Base-by-base conservation (phyloP, 2,888 invertebrate species). In the Vannuccia rotundouncinata region DNA sequence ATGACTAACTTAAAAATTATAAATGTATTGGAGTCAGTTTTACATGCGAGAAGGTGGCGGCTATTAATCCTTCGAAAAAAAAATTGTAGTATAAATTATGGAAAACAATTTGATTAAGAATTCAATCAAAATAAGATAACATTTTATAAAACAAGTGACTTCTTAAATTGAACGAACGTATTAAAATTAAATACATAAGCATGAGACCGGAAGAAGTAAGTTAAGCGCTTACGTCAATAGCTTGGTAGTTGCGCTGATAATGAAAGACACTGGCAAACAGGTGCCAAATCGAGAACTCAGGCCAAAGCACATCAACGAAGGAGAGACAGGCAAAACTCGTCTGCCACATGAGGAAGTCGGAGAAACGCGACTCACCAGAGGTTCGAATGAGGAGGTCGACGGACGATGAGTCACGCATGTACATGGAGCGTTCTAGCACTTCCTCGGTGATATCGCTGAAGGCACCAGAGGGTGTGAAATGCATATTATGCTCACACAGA, bases 311-410 rank as follows among this genome's bases (percentile, higher is more conserved):
- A 82, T 93, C 91, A 0, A 93, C 92, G 88, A 98, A 99, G 86
- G 93, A 93, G 59, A 99, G 87, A 74, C 93, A 92, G 2, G 94
- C 92, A 85, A 92, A 91, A 59, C 92, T 90, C 82, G 92, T 93
- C 92, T 97, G 97, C 95, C 96, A 98, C 83, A 97, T 90, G 84
- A 98, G 90, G 86, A 97, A 99, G 88, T 97, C 96, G 84, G 95
- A 95, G 0, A 96, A 90, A 82, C 96, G 90, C 13, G 93, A 92
- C 90, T 99, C 99, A 25, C 98, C 98, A 0, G 98, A 98, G 0
- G 98, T 99, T 83, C 99, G 91, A 73, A 99, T 92, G 22, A 99
- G 89, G 80, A 99, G 89, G 87, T 98, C 96, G 0, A 96, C 94
- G 84, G 92, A 90, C 0, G 91, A 90, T 0, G 93, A 92, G 80